phyloP scores from a whole-genome alignment of 2,888 invertebrate genomes.

The Andrena marginata region DNA sequence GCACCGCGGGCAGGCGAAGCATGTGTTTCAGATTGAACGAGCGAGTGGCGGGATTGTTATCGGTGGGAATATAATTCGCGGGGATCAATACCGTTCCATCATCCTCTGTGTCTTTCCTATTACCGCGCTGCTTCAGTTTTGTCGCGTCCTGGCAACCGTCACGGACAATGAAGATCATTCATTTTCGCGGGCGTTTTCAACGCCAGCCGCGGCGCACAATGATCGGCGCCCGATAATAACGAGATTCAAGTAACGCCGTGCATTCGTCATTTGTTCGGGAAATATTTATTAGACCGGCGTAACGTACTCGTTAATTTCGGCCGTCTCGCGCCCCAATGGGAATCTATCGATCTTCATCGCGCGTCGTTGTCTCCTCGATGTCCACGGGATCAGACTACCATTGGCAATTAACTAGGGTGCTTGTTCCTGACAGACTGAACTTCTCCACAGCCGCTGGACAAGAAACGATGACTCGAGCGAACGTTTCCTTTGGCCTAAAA shows the following conservation, averaged over 20 bases:
- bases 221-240: conserved; percentile 52
- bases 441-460: no score
- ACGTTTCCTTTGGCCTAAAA: no score
- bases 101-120: conserved; percentile 45
- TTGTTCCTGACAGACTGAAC: no score
- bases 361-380: neutral
- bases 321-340: neutral
- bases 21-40: conserved; percentile 27
- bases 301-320: neutral
- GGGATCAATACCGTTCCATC: conserved; percentile 48
- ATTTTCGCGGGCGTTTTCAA: conserved; percentile 31
- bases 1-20: neutral
- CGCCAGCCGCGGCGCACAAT: conserved; percentile 27
- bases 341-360: conserved; percentile 10
- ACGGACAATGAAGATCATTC: conserved; percentile 49
- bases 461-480: no score
- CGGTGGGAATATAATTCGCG: conserved; percentile 46
- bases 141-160: conserved; percentile 22
- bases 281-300: conserved; percentile 23
- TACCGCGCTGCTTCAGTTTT: conserved; percentile 50
- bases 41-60: conserved; percentile 43
- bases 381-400: neutral
- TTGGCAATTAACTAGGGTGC: no score
- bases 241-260: conserved; percentile 44
- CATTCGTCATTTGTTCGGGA: conserved; percentile 22